These are phyloP conservation scores for Arvicola amphibius DNA, from an alignment of 2,797 vertebrate species.

Conservation along the genomic window DNA sequence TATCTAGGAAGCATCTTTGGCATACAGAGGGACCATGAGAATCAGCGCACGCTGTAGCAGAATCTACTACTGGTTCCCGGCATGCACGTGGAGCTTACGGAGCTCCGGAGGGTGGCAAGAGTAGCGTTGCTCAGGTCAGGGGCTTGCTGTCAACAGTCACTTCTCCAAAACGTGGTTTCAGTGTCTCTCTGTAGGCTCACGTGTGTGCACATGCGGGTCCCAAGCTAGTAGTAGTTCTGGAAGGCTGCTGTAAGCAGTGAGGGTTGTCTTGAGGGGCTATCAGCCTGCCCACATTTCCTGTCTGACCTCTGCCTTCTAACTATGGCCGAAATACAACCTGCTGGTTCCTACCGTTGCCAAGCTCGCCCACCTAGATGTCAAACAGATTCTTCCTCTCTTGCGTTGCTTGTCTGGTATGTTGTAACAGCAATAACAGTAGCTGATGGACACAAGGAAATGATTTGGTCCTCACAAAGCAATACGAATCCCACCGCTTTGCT, in stretches of 20 bases:
- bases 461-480: not conserved
- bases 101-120: not conserved
- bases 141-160: not conserved
- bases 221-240: not conserved
- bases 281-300: not conserved
- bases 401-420: not conserved
- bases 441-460: not conserved
- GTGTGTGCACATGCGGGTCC: not conserved
- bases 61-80: not conserved
- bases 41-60: not conserved
- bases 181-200: not conserved
- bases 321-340: not conserved
- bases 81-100: not conserved
- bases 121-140: not conserved
- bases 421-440: not conserved
- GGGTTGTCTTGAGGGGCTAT: not conserved
- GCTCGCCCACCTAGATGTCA: not conserved
- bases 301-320: no score
- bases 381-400: not conserved
- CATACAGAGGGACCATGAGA: not conserved
- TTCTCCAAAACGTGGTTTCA: not conserved
- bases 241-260: not conserved
- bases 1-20: not conserved
- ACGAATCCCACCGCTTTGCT: not conserved
- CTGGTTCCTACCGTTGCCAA: not conserved